A percentile compares a stretch with the other conserved stretches of the same genome.
Evolutionary conservation across 2,113 vertebrate species (phyloP).

Genomic region (Azemiops feae): DNA sequence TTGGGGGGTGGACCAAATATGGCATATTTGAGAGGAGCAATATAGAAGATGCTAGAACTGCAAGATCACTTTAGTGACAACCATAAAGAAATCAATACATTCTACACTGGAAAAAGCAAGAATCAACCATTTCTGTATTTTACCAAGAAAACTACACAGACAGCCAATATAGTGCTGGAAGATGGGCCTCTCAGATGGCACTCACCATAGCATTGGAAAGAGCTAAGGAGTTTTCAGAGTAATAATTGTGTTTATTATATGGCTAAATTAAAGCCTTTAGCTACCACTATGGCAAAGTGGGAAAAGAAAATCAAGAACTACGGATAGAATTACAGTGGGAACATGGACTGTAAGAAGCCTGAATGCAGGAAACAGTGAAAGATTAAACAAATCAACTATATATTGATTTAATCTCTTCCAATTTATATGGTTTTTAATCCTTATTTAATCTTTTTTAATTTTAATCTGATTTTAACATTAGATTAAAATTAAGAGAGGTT

Average conservation of each 20-base stretch:
- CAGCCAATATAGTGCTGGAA: not conserved
- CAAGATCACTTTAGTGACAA: not conserved
- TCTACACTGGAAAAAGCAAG: not conserved
- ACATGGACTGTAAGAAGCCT: not conserved
- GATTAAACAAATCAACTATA: not conserved
- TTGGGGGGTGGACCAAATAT: not conserved
- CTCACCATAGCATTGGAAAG: not conserved
- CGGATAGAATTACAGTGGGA: not conserved
- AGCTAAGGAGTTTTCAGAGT: not conserved
- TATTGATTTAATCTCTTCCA: not conserved
- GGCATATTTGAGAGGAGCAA: not conserved
- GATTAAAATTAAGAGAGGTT: not conserved
- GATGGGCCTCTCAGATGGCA: not conserved
- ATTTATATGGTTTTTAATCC: not conserved
- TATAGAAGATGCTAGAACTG: not conserved
- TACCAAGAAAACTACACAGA: not conserved
- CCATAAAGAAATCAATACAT: not conserved
- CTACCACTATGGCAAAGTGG: not conserved
- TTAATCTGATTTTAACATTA: not conserved
- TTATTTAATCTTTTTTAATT: not conserved
- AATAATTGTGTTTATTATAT: not conserved
- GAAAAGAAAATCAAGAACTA: not conserved
- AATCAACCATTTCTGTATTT: not conserved
- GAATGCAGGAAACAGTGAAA: not conserved
- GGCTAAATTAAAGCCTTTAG: not conserved